These are phyloP conservation scores for Botia almorhae DNA, from an alignment of 2,797 vertebrate genomes.

Conservation along the genomic window DNA sequence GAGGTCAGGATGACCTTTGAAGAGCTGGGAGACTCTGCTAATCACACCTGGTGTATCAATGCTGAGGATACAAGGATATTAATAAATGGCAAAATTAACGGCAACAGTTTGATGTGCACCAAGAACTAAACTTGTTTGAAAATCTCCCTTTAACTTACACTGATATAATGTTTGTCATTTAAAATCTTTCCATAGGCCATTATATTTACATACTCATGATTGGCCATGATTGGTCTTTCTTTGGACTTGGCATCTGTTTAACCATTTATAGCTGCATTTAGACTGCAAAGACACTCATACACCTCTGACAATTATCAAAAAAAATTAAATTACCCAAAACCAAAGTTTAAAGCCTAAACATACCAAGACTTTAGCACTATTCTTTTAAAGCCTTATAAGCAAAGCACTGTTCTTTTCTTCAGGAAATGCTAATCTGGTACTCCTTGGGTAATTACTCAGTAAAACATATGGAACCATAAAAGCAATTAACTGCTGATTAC, in stretches of 20 bases:
- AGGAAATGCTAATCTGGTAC: not conserved
- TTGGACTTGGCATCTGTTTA: no score
- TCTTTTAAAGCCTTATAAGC: not conserved
- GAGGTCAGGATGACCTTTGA: slow-evolving; percentile 97
- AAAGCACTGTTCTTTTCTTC: not conserved
- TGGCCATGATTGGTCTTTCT: no score
- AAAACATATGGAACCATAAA: not conserved
- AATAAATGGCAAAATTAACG: not conserved
- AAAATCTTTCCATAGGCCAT: not conserved
- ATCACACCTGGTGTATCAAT: slow-evolving; percentile 99
- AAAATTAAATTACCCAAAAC: not conserved
- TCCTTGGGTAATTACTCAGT: not conserved
- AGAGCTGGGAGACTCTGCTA: slow-evolving; percentile 97
- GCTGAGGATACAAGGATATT: slow-evolving; percentile 71
- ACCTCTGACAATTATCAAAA: no score
- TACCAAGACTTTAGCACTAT: not conserved
- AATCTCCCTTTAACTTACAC: not conserved
- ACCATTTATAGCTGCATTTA: no score
- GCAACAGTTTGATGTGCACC: not conserved
- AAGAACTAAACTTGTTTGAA: not conserved
- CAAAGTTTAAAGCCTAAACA: not conserved
- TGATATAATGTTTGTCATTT: not conserved
- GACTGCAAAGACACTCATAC: no score
- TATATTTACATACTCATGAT: no score
- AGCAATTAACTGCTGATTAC: not conserved